These are phyloP conservation scores for Leptocoma aspasia DNA, from an alignment of 2,113 vertebrate species.

Conservation along the genomic window DNA sequence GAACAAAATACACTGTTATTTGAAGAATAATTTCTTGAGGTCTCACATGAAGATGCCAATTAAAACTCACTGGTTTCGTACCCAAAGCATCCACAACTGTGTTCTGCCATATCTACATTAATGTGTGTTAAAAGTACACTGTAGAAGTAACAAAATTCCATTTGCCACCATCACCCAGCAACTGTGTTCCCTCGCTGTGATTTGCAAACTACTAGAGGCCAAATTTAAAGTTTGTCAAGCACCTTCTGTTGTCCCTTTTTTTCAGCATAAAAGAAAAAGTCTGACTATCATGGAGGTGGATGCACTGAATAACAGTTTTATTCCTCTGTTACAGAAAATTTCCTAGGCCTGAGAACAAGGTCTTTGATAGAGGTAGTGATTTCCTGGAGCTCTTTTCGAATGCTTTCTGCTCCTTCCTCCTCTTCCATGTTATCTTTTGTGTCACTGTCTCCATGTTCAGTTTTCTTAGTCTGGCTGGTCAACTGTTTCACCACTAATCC, in stretches of 20 bases:
- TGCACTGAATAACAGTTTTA: slow-evolving; percentile 49
- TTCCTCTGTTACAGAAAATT: slow-evolving; percentile 82
- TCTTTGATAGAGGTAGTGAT: slow-evolving; percentile 85
- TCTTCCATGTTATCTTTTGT: slow-evolving; percentile 51
- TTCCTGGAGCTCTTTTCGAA: slow-evolving; percentile 80
- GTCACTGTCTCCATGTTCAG: slow-evolving; percentile 69
- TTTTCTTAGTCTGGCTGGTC: slow-evolving; percentile 81
- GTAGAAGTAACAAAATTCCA: not conserved
- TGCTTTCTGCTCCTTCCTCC: slow-evolving; percentile 62
- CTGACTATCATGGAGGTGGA: not conserved
- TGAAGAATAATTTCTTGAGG: not conserved
- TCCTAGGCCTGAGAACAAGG: slow-evolving; percentile 83
- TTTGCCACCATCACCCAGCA: not conserved
- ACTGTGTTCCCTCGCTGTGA: not conserved
- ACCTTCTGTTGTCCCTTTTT: not conserved
- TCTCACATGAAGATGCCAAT: not conserved
- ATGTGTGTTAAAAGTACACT: not conserved
- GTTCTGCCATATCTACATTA: not conserved
- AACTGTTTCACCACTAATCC: slow-evolving; percentile 91
- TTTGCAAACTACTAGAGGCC: not conserved
- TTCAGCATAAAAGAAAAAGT: not conserved
- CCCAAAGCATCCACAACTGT: not conserved
- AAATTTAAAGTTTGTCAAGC: not conserved
- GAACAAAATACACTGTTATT: not conserved
- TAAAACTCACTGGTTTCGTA: not conserved